These are phyloP conservation scores for Marasmarcha lunaedactyla DNA, from an alignment of 2,888 invertebrate genomes.

Conservation along the genomic window DNA sequence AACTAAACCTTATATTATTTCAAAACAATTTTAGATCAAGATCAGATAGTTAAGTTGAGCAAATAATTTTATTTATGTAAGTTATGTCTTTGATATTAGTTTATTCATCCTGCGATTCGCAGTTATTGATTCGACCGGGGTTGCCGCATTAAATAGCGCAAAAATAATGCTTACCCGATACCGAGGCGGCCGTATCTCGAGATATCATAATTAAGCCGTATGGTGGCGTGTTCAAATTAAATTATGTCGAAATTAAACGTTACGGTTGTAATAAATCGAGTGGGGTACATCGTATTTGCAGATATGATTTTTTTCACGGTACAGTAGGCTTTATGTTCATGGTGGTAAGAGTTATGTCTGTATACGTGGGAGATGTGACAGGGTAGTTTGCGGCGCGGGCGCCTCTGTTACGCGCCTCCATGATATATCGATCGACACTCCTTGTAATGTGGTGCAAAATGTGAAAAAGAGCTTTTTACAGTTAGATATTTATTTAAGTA, in stretches of 20 bases:
- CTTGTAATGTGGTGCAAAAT: slow-evolving; percentile 3
- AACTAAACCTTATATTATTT: no score
- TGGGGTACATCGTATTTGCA: not conserved
- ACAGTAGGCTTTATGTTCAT: no score
- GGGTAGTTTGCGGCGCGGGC: slow-evolving; percentile 28
- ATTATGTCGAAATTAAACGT: slow-evolving; percentile 58
- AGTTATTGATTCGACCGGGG: no score
- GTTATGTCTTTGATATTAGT: no score
- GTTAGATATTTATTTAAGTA: no score
- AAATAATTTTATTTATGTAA: no score
- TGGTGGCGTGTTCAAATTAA: slow-evolving; percentile 53
- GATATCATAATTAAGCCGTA: slow-evolving; percentile 55
- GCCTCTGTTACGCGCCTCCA: slow-evolving; percentile 38
- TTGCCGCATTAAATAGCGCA: slow-evolving; percentile 10
- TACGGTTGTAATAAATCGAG: slow-evolving; percentile 41
- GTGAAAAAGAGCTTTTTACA: slow-evolving; percentile 1
- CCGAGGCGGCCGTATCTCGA: slow-evolving; percentile 23
- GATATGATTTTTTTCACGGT: not conserved
- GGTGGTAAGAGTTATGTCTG: no score
- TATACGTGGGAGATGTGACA: slow-evolving; percentile 5
- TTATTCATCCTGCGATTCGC: no score
- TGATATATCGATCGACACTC: slow-evolving; percentile 32
- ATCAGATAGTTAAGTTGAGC: no score
- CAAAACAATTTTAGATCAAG: no score
- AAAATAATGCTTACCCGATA: slow-evolving; percentile 13